Evolutionary conservation across 2,888 invertebrate species (phyloP), one percentile per base, ranked within the genome.

Genomic region (Steinernema hermaphroditum): DNA sequence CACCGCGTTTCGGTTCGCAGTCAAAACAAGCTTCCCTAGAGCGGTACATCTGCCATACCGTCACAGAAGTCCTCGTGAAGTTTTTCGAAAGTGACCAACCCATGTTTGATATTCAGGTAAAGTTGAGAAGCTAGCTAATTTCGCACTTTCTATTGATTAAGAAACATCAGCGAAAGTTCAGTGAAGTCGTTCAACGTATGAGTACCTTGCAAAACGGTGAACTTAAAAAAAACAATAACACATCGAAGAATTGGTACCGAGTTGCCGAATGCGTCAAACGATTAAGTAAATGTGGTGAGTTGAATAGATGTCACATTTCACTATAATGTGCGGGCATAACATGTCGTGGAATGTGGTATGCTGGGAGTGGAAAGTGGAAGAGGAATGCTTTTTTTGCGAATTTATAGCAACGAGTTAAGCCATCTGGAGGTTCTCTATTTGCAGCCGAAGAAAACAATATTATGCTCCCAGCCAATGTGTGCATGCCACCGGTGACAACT

Each of bases 151-250:
- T 8, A 37, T 37, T 37, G 4, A 37, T 78, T 41, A 74, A 84
- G 80, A 83, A 85, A 74, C 84, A 85, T 69, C 82, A 81, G 69
- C 83, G 81, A 71, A 80, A 83, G 22, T 85, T 86, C 75, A 74
- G 77, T 0, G 74, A 78, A 34, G 78, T 86, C 8, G 76, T 86
- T 22, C 78, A 83, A 69, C 76, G 78, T 29, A 69, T 86, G 74
- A 77, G 72, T 34, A 76, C 78, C 29, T 74, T 86, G 54, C 82
- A 85, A 75, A 93, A 78, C 68, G 78, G 74, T 1, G 68, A 71
- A 37, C 70, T 75, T 27, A 79, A 75, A 37, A 72, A 46, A 22
- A 75, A 72, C 32, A 62, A 69, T 43, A 72, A 81, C 32, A 77
- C 62, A 8, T 62, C 77, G 12, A 76, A 82, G 68, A 84, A 85